A percentile compares a stretch with the other conserved stretches of the same genome.
These are phyloP conservation scores for Lepidostoma basale DNA, from an alignment of 1,140 invertebrate genomes.

Conservation along the genomic window DNA sequence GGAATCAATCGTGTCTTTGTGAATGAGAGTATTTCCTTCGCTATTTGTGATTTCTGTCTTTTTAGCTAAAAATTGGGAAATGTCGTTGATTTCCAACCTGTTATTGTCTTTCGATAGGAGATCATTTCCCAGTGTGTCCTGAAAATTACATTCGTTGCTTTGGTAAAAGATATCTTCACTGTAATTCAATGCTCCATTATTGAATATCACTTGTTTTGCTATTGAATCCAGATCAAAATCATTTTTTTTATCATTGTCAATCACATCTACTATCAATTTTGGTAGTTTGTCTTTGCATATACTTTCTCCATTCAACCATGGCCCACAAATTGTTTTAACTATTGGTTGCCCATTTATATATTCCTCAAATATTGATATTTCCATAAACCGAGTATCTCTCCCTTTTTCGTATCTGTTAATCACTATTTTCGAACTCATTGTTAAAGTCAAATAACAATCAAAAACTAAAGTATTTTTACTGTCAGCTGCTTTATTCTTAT, in stretches of 20 bases:
- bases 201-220: not conserved
- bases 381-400: conserved; percentile 51
- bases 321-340: conserved; percentile 48
- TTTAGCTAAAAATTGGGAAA: conserved; percentile 31
- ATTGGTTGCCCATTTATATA: conserved; percentile 40
- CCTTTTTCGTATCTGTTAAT: conserved; percentile 54
- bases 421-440: conserved; percentile 56
- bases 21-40: not conserved
- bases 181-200: not conserved
- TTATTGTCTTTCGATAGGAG: not conserved
- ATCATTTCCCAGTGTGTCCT: not conserved
- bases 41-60: conserved; percentile 4
- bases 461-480: too few species aligned
- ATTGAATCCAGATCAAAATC: conserved; percentile 51
- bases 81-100: conserved; percentile 26
- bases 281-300: conserved; percentile 49
- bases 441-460: not conserved
- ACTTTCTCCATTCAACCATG: conserved; percentile 51
- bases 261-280: conserved; percentile 52
- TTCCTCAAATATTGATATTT: conserved; percentile 49
- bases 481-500: too few species aligned
- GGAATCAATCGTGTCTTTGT: not conserved
- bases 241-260: conserved; percentile 48
- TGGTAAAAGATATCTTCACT: not conserved
- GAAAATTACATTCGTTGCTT: not conserved